Conservation (phyloP, 2,797 vertebrate genomes). For the Arvicola amphibius region DNA sequence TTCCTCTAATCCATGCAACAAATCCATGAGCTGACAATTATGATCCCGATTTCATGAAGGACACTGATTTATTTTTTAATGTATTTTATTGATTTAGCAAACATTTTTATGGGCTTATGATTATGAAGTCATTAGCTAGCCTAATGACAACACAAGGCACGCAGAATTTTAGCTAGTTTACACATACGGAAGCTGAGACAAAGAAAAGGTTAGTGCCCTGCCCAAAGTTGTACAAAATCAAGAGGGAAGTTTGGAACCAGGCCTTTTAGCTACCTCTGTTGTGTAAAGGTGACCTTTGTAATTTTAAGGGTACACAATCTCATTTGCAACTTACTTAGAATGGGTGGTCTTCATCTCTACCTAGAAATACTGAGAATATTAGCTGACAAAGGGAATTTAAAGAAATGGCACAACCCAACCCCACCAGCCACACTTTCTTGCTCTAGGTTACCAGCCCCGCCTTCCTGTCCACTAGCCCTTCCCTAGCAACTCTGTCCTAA, state of each 20-base stretch:
- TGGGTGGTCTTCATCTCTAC: neutral
- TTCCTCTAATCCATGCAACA: constrained; percentile 8
- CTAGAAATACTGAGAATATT: neutral
- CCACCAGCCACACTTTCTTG: neutral
- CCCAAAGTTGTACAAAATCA: constrained; percentile 5
- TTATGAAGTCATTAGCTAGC: constrained; percentile 25
- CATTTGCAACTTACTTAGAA: constrained; percentile 1
- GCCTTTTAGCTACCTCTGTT: neutral
- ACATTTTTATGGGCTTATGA: constrained; percentile 1
- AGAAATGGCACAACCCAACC: neutral
- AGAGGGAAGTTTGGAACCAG: neutral
- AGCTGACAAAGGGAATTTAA: neutral
- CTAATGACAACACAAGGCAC: neutral
- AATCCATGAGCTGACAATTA: constrained; percentile 11
- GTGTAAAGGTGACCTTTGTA: neutral
- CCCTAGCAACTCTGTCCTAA: neutral
- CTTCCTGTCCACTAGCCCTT: neutral
- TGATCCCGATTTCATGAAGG: constrained; percentile 2
- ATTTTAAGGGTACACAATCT: neutral
- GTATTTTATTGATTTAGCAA: constrained; percentile 46
- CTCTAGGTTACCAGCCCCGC: neutral
- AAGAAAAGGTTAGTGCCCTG: neutral
- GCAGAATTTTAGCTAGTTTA: constrained; percentile 31
- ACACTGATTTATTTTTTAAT: constrained; percentile 43
- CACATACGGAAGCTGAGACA: neutral